Conservation (phyloP, 2,888 invertebrate species). For the Theretra japonica region DNA sequence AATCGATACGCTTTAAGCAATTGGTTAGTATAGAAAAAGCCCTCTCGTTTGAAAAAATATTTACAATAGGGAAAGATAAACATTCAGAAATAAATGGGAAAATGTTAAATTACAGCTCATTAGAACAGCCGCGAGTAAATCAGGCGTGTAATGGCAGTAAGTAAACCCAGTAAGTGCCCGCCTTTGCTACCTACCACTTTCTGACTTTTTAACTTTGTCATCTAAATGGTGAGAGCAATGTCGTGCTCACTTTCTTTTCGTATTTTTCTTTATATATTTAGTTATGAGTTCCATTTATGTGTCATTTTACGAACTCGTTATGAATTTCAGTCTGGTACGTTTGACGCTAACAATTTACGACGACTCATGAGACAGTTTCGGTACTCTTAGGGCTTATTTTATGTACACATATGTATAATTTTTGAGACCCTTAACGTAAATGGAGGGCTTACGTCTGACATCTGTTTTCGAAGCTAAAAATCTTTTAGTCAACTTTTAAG, state of each 20-base stretch:
- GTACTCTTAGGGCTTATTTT: not conserved
- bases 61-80: conserved; percentile 10
- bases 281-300: conserved; percentile 44
- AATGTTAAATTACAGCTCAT: conserved; percentile 50
- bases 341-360: not conserved
- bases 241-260: conserved; percentile 40
- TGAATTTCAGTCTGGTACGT: not conserved
- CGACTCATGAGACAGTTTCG: not conserved
- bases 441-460: not conserved
- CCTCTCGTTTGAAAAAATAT: not conserved
- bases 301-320: conserved; percentile 31
- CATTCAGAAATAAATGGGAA: conserved; percentile 27
- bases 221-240: conserved; percentile 46
- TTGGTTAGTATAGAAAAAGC: not conserved
- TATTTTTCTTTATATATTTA: conserved; percentile 40
- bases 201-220: conserved; percentile 45
- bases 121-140: conserved; percentile 52
- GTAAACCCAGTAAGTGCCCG: conserved; percentile 43
- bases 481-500: no score
- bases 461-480: no score
- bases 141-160: conserved; percentile 51
- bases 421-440: not conserved
- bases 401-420: not conserved
- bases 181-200: conserved; percentile 43
- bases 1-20: not conserved